Evolutionary conservation across 2,888 invertebrate species (phyloP).

Genomic region (Priocnemis perturbator): DNA sequence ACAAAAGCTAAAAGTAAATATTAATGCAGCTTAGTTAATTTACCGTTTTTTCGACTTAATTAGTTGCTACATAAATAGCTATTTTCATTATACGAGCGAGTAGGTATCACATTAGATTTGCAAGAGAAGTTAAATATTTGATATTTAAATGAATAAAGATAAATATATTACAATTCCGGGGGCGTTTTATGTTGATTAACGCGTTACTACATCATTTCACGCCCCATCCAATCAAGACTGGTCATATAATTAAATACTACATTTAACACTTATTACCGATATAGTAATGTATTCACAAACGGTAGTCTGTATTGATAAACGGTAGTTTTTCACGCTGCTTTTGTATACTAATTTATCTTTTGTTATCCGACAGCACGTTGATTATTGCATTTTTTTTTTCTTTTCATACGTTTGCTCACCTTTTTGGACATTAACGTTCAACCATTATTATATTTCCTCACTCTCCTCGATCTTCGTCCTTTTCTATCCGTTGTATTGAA

Average conservation of each 20-base stretch:
- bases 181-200: constrained; percentile 48
- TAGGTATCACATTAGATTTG: constrained; percentile 45
- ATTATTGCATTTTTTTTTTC: constrained; percentile 44
- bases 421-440: constrained; percentile 23
- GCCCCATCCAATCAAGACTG: constrained; percentile 69
- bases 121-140: constrained; percentile 46
- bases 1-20: constrained; percentile 36
- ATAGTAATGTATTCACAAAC: constrained; percentile 48
- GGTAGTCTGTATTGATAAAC: constrained; percentile 46
- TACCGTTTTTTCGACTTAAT: constrained; percentile 44
- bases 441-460: constrained; percentile 30
- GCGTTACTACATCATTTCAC: constrained; percentile 45
- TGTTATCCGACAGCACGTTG: constrained; percentile 43
- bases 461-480: constrained; percentile 12
- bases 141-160: constrained; percentile 49
- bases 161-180: constrained; percentile 61
- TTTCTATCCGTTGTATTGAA: neutral
- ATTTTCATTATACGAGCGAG: constrained; percentile 39
- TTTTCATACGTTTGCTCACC: constrained; percentile 12
- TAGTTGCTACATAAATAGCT: constrained; percentile 51
- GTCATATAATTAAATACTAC: constrained; percentile 67
- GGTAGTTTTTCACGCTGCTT: constrained; percentile 46
- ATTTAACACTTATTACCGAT: constrained; percentile 58
- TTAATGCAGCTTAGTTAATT: constrained; percentile 33
- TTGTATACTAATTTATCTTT: constrained; percentile 44